These are phyloP conservation scores for Drosophila trichaetosa DNA, from an alignment of 2,888 invertebrate genomes.

Conservation along the genomic window DNA sequence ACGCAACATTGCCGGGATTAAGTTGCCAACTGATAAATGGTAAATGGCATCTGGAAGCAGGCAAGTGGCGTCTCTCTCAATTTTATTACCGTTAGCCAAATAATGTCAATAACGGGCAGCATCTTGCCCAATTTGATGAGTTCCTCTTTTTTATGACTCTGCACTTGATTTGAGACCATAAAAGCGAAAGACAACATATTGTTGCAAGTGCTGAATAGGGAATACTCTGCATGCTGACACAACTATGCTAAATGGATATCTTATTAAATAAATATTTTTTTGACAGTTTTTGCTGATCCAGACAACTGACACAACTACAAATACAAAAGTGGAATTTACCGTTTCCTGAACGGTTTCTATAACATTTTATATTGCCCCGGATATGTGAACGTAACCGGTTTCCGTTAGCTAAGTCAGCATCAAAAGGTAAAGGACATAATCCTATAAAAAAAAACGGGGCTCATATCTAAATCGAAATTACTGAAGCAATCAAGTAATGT, in stretches of 20 bases:
- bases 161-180: slow-evolving; percentile 16
- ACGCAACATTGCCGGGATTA: slow-evolving; percentile 31
- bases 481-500: slow-evolving; percentile 53
- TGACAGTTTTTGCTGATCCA: not conserved
- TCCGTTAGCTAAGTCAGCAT: not conserved
- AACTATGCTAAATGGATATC: not conserved
- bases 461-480: slow-evolving; percentile 45
- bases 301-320: not conserved
- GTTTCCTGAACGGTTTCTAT: not conserved
- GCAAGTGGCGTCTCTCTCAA: slow-evolving; percentile 7
- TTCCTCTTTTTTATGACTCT: slow-evolving; percentile 20
- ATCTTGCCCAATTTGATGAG: slow-evolving; percentile 37
- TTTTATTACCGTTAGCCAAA: slow-evolving; percentile 38
- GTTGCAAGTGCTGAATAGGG: not conserved
- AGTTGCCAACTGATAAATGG: not conserved
- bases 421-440: slow-evolving; percentile 4
- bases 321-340: not conserved
- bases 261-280: not conserved
- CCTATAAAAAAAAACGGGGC: slow-evolving; percentile 12
- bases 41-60: slow-evolving; percentile 1
- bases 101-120: slow-evolving; percentile 16
- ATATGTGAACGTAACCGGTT: slow-evolving; percentile 26
- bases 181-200: not conserved
- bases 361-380: slow-evolving; percentile 23
- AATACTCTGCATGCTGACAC: not conserved